A percentile compares a stretch with the other conserved stretches of the same genome.
phyloP scores from a whole-genome alignment of 2,888 invertebrate genomes.

The Gordius sp. region DNA sequence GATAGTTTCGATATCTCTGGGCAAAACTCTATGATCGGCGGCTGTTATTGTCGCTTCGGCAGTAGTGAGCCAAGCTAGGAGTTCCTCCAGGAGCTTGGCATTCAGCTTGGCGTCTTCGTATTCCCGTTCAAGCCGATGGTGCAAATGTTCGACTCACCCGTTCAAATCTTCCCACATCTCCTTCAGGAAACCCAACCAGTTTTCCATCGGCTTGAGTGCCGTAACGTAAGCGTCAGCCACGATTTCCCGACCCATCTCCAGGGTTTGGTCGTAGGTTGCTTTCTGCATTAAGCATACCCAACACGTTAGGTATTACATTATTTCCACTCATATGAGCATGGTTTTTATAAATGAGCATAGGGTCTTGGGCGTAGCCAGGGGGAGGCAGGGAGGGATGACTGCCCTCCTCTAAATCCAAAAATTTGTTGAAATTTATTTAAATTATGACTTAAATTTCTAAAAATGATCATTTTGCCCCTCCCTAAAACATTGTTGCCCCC shows the following conservation, averaged over 20 bases:
- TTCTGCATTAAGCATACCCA: no score
- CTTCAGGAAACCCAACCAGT: conserved; percentile 88
- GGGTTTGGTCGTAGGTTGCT: conserved; percentile 54
- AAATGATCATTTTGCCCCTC: no score
- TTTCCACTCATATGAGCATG: no score
- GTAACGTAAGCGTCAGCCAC: conserved; percentile 79
- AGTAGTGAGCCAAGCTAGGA: conserved; percentile 64
- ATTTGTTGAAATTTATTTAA: no score
- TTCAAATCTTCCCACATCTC: conserved; percentile 46
- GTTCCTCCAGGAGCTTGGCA: conserved; percentile 48
- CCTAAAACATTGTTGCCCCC: no score
- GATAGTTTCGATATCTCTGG: conserved; percentile 60
- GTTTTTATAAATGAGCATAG: no score
- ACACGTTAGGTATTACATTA: no score
- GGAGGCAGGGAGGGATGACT: no score
- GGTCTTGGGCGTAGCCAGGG: no score
- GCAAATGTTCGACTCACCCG: not conserved
- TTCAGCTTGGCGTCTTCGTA: conserved; percentile 20
- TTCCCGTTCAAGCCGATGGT: conserved; percentile 17
- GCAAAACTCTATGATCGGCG: conserved; percentile 58
- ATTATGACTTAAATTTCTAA: no score
- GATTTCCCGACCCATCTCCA: conserved; percentile 60
- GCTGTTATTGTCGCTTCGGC: conserved; percentile 55
- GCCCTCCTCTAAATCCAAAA: no score
- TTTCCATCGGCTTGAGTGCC: conserved; percentile 82